These are phyloP conservation scores for Hyles vespertilio DNA, from an alignment of 1,140 invertebrate species.

Conservation along the genomic window DNA sequence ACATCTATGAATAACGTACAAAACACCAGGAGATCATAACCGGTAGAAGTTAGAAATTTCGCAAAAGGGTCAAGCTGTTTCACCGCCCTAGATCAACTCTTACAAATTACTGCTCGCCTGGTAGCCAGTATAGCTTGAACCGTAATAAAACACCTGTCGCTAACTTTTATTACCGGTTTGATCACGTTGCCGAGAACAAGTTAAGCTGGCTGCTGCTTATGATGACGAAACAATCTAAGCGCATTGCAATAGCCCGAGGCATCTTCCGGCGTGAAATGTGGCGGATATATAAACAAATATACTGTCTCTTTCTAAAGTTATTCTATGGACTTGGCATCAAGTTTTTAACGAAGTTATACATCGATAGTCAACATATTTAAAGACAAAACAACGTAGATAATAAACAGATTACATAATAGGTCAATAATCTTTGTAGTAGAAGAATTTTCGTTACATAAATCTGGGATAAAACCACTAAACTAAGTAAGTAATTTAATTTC, in stretches of 20 bases:
- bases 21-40: too few species aligned
- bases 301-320: constrained; percentile 7
- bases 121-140: constrained; percentile 14
- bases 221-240: constrained; percentile 26
- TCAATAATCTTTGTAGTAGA: too few species aligned
- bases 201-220: constrained; percentile 5
- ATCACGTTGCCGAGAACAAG: neutral
- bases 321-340: too few species aligned
- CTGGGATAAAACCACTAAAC: too few species aligned
- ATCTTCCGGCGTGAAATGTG: constrained; percentile 8
- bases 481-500: too few species aligned
- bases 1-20: too few species aligned
- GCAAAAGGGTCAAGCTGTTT: constrained; percentile 5
- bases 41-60: constrained; percentile 6
- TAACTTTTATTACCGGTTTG: too few species aligned
- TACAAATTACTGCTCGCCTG: constrained; percentile 12
- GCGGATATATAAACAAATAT: constrained; percentile 7
- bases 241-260: constrained; percentile 20
- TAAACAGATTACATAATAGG: too few species aligned
- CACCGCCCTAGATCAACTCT: constrained; percentile 16
- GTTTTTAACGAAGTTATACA: too few species aligned
- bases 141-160: neutral
- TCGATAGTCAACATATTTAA: too few species aligned
- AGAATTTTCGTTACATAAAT: too few species aligned
- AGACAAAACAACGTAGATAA: too few species aligned